Evolutionary conservation across 2,888 invertebrate genomes (phyloP), one percentile per base, ranked within the genome.

Genomic region (Margaritifera margaritifera): DNA sequence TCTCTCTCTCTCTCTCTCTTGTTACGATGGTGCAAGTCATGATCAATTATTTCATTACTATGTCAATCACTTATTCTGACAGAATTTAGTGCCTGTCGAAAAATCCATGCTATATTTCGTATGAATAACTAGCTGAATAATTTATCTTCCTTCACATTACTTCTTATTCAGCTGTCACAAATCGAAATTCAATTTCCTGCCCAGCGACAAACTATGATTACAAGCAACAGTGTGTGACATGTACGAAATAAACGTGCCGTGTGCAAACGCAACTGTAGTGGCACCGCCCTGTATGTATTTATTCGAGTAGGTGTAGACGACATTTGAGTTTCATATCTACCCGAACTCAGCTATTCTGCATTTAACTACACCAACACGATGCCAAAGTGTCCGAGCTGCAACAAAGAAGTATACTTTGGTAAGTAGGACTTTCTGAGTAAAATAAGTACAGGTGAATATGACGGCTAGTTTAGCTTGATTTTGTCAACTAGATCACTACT

Each of bases 371-470:
- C 15, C 8, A 20, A 22, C 27, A 62, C 19, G 55, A 87, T 87
- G 85, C 86, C 86, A 8, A 87, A 87, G 84, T 87, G 87, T 74
- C 87, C 87, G 8, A 80, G 71, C 4, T 87, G 87, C 57, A 66
- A 77, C 25, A 87, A 87, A 70, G 86, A 86, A 68, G 87, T 87
- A 6, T 87, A 87, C 64, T 86, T 87, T 66, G 87, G 87, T 87
- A 72, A 79, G 86, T 78, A 59, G 27, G 22, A 51, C 18, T 56
- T 27, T 27, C 31, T 57, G 24, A 51, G 22, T 25, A 22, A 19
- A 22, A 50, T 51, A 24, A 22, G 15, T 62, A 52, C n/a, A 51
- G 42, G 22, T 50, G 4, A 51, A 19, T 2, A 31, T 31, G 8
- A 55, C 27, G 1, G 6, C n/a, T 20, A 65, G 20, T 50, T n/a